Conservation (phyloP, 2,113 vertebrate genomes). For the Cygnus atratus region DNA sequence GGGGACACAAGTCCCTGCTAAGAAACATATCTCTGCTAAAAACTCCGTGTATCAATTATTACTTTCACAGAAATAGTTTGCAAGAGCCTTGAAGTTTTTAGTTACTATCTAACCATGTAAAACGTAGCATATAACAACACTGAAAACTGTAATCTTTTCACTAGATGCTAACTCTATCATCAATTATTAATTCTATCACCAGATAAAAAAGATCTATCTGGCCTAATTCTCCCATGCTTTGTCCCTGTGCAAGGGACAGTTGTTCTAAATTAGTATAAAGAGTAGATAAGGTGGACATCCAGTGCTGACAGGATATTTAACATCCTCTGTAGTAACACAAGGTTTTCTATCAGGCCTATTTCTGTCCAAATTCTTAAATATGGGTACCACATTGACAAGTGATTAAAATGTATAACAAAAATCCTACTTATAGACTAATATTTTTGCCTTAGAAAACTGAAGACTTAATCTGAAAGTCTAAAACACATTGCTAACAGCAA, state of each 20-base stretch:
- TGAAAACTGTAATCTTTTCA: background rate
- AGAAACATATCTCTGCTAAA: background rate
- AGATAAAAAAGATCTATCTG: background rate
- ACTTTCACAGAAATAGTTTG: background rate
- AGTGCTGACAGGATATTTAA: background rate
- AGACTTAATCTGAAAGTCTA: background rate
- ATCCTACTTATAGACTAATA: background rate
- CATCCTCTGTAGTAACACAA: background rate
- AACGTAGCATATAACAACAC: background rate
- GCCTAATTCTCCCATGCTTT: background rate
- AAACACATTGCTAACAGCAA: slow-evolving; percentile 25
- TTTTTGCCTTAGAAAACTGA: background rate
- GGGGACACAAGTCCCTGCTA: background rate
- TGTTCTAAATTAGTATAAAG: background rate
- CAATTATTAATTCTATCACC: background rate
- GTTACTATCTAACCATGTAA: background rate
- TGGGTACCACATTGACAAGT: background rate
- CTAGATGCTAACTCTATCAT: background rate
- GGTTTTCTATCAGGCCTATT: background rate
- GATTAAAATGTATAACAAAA: background rate
- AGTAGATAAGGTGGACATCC: background rate
- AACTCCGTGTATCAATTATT: background rate
- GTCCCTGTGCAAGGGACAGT: background rate
- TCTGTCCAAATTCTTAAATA: background rate
- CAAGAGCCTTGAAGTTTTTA: background rate